Conservation (phyloP, 1,140 invertebrate genomes). For the Pseudomyrmex flavicornis region DNA sequence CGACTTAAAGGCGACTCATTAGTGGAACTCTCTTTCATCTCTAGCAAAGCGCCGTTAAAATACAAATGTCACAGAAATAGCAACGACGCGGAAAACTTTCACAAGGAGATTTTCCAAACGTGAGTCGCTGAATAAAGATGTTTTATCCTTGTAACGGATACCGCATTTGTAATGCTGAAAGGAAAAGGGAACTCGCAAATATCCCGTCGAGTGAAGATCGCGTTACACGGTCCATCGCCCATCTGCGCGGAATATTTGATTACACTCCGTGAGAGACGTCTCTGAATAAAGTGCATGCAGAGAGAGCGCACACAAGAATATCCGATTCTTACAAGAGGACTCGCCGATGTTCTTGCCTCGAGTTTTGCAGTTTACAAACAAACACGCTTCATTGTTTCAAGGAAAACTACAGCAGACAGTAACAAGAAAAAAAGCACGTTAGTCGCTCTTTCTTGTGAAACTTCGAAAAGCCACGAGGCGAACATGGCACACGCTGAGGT, state of each 20-base stretch:
- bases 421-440: not conserved
- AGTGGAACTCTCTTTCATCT: no score
- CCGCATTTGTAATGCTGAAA: not conserved
- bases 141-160: not conserved
- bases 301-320: not conserved
- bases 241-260: constrained; percentile 45
- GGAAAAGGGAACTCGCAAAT: constrained; percentile 29
- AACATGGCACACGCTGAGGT: not conserved
- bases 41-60: no score
- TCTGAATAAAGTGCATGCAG: not conserved
- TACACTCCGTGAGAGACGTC: not conserved
- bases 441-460: constrained; percentile 14
- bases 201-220: not conserved
- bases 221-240: not conserved
- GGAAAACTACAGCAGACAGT: not conserved
- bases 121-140: not conserved
- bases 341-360: not conserved
- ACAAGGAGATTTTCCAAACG: no score
- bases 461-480: constrained; percentile 24
- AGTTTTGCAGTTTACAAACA: constrained; percentile 25
- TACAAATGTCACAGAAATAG: not conserved
- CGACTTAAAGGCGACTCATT: no score
- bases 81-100: no score
- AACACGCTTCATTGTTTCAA: constrained; percentile 32
- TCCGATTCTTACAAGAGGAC: not conserved